Percentiles rank a stretch among this genome's conserved stretches.
Conservation (phyloP, 2,113 vertebrate genomes). For the Hiodon tergisus region DNA sequence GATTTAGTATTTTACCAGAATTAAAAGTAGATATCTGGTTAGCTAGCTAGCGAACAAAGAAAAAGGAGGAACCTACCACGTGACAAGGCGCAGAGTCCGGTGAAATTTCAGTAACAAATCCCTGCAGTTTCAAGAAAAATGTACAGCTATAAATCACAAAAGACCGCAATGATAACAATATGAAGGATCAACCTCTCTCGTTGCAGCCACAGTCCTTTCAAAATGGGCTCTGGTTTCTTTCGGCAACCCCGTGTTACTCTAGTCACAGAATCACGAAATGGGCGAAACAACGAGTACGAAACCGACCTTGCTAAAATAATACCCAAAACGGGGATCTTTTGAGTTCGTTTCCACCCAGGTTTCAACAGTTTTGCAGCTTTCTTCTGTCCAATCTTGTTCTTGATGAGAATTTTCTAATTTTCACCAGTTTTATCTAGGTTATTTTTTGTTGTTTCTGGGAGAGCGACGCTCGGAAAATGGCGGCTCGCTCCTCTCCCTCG, state of each 20-base stretch:
- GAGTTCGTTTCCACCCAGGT: neutral
- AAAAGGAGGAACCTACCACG: conserved; percentile 71
- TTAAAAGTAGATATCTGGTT: neutral
- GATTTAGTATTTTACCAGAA: no score
- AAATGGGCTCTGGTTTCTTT: conserved; percentile 27
- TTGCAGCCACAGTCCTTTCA: conserved; percentile 15
- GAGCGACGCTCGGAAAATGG: conserved; percentile 70
- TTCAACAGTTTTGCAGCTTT: neutral
- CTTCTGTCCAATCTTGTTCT: conserved; percentile 26
- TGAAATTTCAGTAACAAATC: conserved; percentile 62
- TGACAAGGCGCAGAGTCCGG: conserved; percentile 69
- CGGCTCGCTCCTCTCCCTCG: conserved; percentile 69
- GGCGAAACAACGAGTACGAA: conserved; percentile 45
- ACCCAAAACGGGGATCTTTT: conserved; percentile 19
- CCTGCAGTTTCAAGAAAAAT: conserved; percentile 55
- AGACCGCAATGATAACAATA: conserved; percentile 1
- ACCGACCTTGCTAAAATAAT: conserved; percentile 20
- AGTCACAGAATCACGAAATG: conserved; percentile 45
- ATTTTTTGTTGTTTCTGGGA: conserved; percentile 52
- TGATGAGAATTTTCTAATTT: neutral
- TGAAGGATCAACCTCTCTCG: conserved; percentile 26
- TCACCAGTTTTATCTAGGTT: conserved; percentile 27
- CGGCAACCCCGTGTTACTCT: conserved; percentile 34
- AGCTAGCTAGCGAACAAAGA: conserved; percentile 56
- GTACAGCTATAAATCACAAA: conserved; percentile 7